Conservation (phyloP, 2,888 invertebrate species). For the Strigamia maritima region DNA sequence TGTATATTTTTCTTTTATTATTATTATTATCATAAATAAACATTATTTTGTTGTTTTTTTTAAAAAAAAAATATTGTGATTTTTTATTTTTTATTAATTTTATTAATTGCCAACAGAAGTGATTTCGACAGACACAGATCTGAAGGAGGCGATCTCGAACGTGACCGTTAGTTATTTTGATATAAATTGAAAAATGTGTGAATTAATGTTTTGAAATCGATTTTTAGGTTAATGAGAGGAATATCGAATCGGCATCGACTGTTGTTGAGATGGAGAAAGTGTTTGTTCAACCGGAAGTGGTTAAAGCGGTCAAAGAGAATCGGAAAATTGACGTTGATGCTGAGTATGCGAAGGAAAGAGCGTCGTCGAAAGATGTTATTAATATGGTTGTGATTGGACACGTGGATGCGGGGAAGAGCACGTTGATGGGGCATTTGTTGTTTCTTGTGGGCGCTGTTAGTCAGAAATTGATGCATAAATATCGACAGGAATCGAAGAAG, state of each 20-base stretch:
- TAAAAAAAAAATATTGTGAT: not conserved
- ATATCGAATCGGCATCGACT: too few species aligned
- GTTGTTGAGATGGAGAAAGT: too few species aligned
- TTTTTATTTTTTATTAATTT: not conserved
- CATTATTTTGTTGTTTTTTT: not conserved
- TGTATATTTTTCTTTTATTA: not conserved
- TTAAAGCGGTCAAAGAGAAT: not conserved
- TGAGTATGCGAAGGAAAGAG: conserved; percentile 70
- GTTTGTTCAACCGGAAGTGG: not conserved
- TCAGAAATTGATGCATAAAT: conserved; percentile 87
- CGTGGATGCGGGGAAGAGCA: conserved; percentile 92
- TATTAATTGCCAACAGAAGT: not conserved
- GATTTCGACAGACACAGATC: not conserved
- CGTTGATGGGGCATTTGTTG: conserved; percentile 59
- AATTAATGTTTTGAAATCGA: too few species aligned
- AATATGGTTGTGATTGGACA: conserved; percentile 92
- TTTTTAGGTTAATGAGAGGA: too few species aligned
- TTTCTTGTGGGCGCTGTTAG: conserved; percentile 73
- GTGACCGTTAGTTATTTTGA: not conserved
- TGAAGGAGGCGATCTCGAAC: not conserved
- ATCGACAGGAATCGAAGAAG: conserved; percentile 95
- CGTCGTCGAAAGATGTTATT: conserved; percentile 76
- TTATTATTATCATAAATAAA: not conserved
- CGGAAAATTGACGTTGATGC: conserved; percentile 56
- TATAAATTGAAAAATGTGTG: not conserved